phyloP scores from a whole-genome alignment of 2,797 vertebrate genomes.

The Lagocephalus sceleratus region DNA sequence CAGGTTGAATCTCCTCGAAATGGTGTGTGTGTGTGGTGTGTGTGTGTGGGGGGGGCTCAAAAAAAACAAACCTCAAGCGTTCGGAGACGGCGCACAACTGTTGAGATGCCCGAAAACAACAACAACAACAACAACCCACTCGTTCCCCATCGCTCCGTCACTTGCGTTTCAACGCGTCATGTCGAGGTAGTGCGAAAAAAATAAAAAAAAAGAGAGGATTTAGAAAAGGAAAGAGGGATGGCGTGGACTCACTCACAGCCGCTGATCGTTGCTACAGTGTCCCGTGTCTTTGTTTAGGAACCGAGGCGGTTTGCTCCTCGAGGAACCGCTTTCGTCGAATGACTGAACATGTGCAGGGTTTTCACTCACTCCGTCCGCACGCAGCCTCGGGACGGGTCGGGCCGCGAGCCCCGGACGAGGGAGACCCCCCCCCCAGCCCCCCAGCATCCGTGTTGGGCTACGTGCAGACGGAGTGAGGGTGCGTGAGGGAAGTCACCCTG shows the following conservation, averaged over 20 bases:
- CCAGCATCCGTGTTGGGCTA: background rate
- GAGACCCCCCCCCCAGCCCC: conserved; percentile 1
- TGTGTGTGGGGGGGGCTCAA: too few species aligned
- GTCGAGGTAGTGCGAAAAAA: conserved; percentile 66
- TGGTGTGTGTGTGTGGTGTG: too few species aligned
- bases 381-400: conserved; percentile 12
- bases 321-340: conserved; percentile 22
- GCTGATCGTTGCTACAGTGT: conserved; percentile 71
- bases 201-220: conserved; percentile 8
- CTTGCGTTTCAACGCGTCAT: conserved; percentile 35
- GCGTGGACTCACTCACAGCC: conserved; percentile 55
- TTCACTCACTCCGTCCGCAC: conserved; percentile 16
- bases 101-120: conserved; percentile 28
- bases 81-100: conserved; percentile 10
- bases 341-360: background rate
- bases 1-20: conserved; percentile 1
- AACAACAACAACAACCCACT: conserved; percentile 17
- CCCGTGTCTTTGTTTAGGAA: conserved; percentile 51
- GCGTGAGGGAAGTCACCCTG: conserved; percentile 1
- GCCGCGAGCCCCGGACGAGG: conserved; percentile 1
- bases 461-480: conserved; percentile 15
- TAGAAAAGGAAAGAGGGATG: conserved; percentile 17
- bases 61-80: too few species aligned
- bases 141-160: conserved; percentile 25
- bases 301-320: conserved; percentile 31